phyloP scores from a whole-genome alignment of 2,888 invertebrate genomes.

The Osmoderma eremita region DNA sequence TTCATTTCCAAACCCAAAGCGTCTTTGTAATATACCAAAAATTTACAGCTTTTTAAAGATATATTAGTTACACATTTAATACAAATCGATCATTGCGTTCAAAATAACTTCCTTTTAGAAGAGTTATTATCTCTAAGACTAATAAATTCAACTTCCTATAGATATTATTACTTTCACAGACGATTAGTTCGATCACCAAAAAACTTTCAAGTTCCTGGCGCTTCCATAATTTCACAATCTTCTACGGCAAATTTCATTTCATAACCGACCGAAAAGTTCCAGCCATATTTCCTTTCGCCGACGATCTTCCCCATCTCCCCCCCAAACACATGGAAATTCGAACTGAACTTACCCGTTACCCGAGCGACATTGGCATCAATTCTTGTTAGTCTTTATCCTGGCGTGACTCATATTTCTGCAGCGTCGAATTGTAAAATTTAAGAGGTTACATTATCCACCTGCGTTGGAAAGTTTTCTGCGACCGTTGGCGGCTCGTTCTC shows the following conservation, averaged over 20 bases:
- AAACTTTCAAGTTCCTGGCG: not conserved
- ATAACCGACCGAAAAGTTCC: not conserved
- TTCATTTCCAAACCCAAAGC: no score
- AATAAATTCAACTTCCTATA: not conserved
- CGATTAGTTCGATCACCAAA: not conserved
- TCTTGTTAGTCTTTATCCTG: not conserved
- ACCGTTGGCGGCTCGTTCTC: not conserved
- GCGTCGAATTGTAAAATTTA: slow-evolving; percentile 6
- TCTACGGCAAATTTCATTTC: slow-evolving; percentile 1
- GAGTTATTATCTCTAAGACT: no score
- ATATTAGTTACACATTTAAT: no score
- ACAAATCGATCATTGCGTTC: no score
- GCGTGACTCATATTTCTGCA: not conserved
- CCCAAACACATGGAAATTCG: not conserved
- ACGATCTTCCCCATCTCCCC: not conserved
- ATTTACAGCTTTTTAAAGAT: no score
- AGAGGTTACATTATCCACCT: slow-evolving; percentile 20
- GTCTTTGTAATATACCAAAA: no score
- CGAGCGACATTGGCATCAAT: no score
- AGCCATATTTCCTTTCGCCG: not conserved
- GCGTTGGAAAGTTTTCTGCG: slow-evolving; percentile 4
- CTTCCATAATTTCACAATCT: slow-evolving; percentile 11
- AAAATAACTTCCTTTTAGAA: no score
- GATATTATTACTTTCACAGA: slow-evolving; percentile 11
- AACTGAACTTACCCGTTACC: no score